Evolutionary conservation across 2,888 invertebrate genomes (phyloP), one percentile per base, ranked within the genome.

Genomic region (Ligdia adustata): DNA sequence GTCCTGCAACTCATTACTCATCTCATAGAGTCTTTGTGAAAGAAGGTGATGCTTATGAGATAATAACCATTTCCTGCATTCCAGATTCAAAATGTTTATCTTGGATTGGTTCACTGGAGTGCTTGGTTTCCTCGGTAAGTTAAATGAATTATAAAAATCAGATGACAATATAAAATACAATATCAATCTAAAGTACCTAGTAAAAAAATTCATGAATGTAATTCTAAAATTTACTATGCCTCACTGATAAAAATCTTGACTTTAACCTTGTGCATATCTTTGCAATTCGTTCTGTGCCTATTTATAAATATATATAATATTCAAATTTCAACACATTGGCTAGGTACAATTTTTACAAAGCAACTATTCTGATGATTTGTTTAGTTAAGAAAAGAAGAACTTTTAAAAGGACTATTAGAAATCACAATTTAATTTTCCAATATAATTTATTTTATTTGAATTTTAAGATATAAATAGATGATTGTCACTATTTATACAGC

Each of bases 51-150:
- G 53, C 37, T 37, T 52, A 42, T 64, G 60, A 57, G 53, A 48
- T 78, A 70, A 74, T 72, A 58, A 53, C 58, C 39, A 66, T 71
- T 74, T 73, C 60, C 48, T 73, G 64, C 63, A 48, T 79, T 89
- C 65, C 86, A 89, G 88, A 87, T 82, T 79, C 80, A 88, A 78
- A 82, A 97, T 98, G 97, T 97, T 98, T 92, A 94, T 98, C 91
- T 96, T 96, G 95, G 97, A 97, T 90, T 98, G 97, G 97, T 95
- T 98, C 82, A 96, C 97, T 84, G 97, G 97, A 74, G 97, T 97
- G 79, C 92, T 98, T 79, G 97, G 97, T 84, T 97, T 96, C 91
- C 93, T 98, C 83, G 97, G 97, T 97, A 84, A 94, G 94, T 91
- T 41, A 46, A 52, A 24, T 12, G 53, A 22, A 42, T 52, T 38